Evolutionary conservation across 2,113 vertebrate genomes (phyloP).

Genomic region (Phalacrocorax brasilianus): DNA sequence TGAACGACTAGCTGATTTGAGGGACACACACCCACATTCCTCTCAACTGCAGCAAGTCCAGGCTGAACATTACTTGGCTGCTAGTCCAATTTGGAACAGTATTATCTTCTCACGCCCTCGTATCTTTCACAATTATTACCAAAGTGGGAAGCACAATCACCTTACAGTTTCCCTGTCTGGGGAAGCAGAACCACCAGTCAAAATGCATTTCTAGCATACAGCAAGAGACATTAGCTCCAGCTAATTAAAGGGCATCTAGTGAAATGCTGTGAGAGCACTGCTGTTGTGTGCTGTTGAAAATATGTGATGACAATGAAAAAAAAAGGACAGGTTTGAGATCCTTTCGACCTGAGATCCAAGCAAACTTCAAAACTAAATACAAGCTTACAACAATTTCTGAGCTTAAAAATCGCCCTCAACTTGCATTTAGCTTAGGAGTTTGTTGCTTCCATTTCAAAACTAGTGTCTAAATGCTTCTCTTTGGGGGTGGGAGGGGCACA

Average conservation of each 20-base stretch:
- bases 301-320: fast-evolving
- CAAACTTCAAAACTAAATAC: not conserved
- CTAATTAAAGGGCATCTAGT: not conserved
- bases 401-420: not conserved
- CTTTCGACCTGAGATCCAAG: not conserved
- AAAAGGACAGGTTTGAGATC: not conserved
- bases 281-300: not conserved
- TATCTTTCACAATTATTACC: not conserved
- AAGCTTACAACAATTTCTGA: not conserved
- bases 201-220: not conserved
- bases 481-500: too few relatives aligned
- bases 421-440: not conserved
- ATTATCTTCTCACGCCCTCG: not conserved
- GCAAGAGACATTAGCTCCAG: not conserved
- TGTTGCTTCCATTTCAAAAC: not conserved
- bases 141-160: not conserved
- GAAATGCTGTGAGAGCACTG: not conserved
- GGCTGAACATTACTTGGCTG: not conserved
- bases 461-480: not conserved
- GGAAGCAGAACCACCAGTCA: not conserved
- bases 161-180: not conserved
- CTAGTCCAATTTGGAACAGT: not conserved
- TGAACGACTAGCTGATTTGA: not conserved
- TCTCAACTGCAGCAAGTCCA: not conserved
- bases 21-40: not conserved